These are phyloP conservation scores for Andricus curvator DNA, from an alignment of 2,888 invertebrate species.

Conservation along the genomic window DNA sequence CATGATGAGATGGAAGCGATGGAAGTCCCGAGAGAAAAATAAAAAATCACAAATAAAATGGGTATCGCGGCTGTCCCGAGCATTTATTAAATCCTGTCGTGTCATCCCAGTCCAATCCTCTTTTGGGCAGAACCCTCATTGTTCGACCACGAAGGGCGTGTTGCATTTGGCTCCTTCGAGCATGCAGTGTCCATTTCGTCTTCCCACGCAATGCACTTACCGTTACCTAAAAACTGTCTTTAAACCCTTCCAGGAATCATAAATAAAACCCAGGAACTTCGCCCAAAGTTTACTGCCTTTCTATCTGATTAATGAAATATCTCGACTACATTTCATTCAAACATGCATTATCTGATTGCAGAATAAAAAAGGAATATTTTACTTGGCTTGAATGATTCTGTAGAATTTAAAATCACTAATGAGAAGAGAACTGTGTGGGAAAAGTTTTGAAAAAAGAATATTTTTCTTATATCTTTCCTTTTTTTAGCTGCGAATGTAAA, in stretches of 20 bases:
- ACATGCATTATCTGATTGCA: neutral
- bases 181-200: conserved; percentile 10
- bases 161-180: conserved; percentile 6
- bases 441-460: too few species aligned
- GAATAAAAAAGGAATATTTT: neutral
- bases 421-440: too few species aligned
- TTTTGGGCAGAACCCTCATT: conserved; percentile 25
- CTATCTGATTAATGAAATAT: conserved; percentile 15
- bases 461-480: too few species aligned
- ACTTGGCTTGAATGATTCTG: too few species aligned
- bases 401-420: too few species aligned
- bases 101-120: conserved; percentile 11
- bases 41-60: conserved; percentile 4
- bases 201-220: conserved; percentile 26
- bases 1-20: conserved; percentile 41
- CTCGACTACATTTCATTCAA: neutral
- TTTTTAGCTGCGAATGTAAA: too few species aligned
- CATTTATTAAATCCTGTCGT: conserved; percentile 19
- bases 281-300: neutral
- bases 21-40: conserved; percentile 41
- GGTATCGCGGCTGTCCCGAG: conserved; percentile 1
- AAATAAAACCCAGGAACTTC: conserved; percentile 19
- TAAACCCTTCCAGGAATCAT: conserved; percentile 11
- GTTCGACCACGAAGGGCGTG: conserved; percentile 24
- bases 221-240: conserved; percentile 23